Percentiles rank a stretch among this genome's conserved stretches.
These are phyloP conservation scores for Chloromyia formosa DNA, from an alignment of 2,888 invertebrate genomes.

Conservation along the genomic window DNA sequence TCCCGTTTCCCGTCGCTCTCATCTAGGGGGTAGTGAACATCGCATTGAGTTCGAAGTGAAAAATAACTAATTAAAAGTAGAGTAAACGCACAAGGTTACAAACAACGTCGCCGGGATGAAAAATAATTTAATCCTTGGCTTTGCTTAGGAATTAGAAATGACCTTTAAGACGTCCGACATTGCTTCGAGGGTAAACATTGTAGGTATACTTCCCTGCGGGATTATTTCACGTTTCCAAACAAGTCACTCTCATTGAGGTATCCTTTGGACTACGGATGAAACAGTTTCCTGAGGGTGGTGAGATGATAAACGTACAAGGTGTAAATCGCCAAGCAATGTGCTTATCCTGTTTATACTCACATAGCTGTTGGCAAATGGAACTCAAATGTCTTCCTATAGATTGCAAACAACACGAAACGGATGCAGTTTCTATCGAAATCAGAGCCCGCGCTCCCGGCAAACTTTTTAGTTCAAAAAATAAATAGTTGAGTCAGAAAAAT, in stretches of 20 bases:
- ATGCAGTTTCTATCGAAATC: too few relatives aligned
- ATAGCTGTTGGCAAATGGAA: too few relatives aligned
- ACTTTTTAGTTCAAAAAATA: too few relatives aligned
- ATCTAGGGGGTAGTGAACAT: neutral
- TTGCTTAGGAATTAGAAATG: slow-evolving; percentile 6
- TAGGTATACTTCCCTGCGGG: slow-evolving; percentile 12
- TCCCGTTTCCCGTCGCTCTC: neutral
- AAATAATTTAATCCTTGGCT: slow-evolving; percentile 32
- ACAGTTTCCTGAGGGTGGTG: too few relatives aligned
- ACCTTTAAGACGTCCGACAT: slow-evolving; percentile 8
- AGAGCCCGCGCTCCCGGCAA: too few relatives aligned
- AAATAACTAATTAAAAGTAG: slow-evolving; percentile 43
- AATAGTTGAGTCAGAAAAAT: too few relatives aligned
- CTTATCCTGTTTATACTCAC: too few relatives aligned
- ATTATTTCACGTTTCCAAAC: slow-evolving; percentile 26
- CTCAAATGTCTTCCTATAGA: too few relatives aligned
- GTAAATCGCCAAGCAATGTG: too few relatives aligned
- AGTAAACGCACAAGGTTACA: slow-evolving; percentile 29
- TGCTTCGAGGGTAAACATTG: neutral
- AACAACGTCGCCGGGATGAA: slow-evolving; percentile 21
- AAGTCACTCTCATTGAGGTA: slow-evolving; percentile 9
- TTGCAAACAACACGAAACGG: too few relatives aligned
- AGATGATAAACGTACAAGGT: too few relatives aligned
- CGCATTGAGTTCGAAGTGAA: slow-evolving; percentile 2
- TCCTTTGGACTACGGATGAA: too few relatives aligned